A percentile compares a stretch with the other conserved stretches of the same genome.
phyloP scores from a whole-genome alignment of 2,888 invertebrate genomes.

The Lasioglossum villosulum region DNA sequence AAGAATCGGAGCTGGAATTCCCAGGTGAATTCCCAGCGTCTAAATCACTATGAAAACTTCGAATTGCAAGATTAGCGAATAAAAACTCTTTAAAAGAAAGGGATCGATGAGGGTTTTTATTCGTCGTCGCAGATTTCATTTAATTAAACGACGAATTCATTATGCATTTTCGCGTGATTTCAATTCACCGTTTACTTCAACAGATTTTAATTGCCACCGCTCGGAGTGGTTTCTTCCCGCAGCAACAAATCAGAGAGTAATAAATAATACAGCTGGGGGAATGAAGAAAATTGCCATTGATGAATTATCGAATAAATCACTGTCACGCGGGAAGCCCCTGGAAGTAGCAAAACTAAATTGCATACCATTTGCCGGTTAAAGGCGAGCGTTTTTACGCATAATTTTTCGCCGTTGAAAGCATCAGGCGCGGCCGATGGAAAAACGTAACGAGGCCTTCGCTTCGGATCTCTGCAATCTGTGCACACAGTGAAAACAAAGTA shows the following conservation, averaged over 20 bases:
- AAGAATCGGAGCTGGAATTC: neutral
- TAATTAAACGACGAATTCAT: neutral
- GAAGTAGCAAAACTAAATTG: conserved; percentile 14
- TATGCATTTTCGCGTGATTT: too few relatives aligned
- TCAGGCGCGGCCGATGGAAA: neutral
- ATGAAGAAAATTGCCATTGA: neutral
- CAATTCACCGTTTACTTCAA: neutral
- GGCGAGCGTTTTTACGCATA: neutral
- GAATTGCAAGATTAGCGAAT: neutral
- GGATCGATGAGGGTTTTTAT: too few relatives aligned
- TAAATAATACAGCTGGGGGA: neutral
- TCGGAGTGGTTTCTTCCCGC: neutral
- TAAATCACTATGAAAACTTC: neutral
- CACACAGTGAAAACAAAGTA: conserved; percentile 5
- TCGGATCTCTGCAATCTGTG: conserved; percentile 2
- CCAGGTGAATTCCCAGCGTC: neutral
- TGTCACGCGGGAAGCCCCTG: neutral
- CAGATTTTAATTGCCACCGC: neutral
- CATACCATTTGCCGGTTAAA: neutral
- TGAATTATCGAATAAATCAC: conserved; percentile 18
- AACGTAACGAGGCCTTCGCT: neutral
- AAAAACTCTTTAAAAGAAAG: too few relatives aligned
- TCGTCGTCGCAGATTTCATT: neutral
- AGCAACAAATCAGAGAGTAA: neutral
- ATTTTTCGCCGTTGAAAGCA: conserved; percentile 11